These are phyloP conservation scores for Drosophila bocki DNA, from an alignment of 1,140 invertebrate species.

Conservation along the genomic window DNA sequence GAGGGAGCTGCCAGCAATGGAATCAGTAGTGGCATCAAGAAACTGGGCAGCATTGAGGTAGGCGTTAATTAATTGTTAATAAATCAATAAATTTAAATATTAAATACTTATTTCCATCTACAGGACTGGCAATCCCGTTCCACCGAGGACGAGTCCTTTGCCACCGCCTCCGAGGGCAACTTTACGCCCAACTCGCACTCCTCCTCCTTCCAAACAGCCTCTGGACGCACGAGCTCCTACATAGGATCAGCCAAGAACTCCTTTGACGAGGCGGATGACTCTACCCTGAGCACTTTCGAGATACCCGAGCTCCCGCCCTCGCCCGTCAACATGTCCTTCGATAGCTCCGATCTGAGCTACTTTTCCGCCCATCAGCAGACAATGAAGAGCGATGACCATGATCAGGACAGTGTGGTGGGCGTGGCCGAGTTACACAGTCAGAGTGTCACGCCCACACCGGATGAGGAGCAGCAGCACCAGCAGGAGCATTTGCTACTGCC, in stretches of 20 bases:
- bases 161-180: conserved; percentile 90
- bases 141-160: conserved; percentile 87
- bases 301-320: conserved; percentile 72
- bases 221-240: conserved; percentile 86
- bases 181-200: conserved; percentile 88
- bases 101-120: neutral
- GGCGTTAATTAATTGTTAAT: conserved; percentile 9
- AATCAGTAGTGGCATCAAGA: conserved; percentile 44
- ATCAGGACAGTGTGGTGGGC: conserved; percentile 71
- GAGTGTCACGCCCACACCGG: conserved; percentile 78
- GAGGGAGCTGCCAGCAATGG: conserved; percentile 45
- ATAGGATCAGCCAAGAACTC: conserved; percentile 85
- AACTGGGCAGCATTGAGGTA: conserved; percentile 77
- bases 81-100: neutral
- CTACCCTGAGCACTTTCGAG: conserved; percentile 73
- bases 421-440: conserved; percentile 76
- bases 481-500: conserved; percentile 29
- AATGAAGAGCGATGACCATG: conserved; percentile 50
- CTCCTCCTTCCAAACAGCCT: conserved; percentile 89
- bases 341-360: conserved; percentile 82
- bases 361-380: conserved; percentile 62
- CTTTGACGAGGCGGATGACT: conserved; percentile 80
- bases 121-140: conserved; percentile 85
- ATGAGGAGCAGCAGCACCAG: conserved; percentile 46
- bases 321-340: conserved; percentile 77